phyloP scores from a whole-genome alignment of 2,797 vertebrate species.

The Austrolebias charrua region DNA sequence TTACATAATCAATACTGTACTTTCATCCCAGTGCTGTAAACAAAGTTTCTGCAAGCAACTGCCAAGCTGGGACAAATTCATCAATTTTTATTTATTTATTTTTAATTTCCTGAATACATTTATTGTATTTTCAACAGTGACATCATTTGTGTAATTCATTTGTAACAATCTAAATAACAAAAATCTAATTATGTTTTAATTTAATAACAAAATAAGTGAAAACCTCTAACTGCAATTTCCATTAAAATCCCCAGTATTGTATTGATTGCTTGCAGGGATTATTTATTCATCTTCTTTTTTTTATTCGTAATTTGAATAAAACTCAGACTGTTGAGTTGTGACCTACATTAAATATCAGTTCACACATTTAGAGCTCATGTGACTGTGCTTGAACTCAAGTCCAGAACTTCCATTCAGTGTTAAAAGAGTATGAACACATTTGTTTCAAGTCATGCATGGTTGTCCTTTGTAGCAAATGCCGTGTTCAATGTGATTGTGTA shows the following conservation, averaged over 20 bases:
- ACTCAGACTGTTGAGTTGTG: neutral
- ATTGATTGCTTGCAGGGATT: too few relatives aligned
- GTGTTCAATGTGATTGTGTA: conserved; percentile 40
- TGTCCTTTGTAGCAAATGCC: conserved; percentile 28
- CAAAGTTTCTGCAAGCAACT: neutral
- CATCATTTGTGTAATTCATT: too few relatives aligned
- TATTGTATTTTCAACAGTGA: neutral
- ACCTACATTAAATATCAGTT: neutral
- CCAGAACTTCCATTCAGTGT: conserved; percentile 15
- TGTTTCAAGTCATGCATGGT: conserved; percentile 23
- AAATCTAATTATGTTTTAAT: neutral
- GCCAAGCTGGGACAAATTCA: neutral
- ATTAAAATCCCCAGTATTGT: neutral
- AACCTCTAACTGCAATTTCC: too few relatives aligned
- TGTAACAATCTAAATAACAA: neutral
- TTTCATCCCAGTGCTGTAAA: too few relatives aligned
- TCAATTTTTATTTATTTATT: neutral
- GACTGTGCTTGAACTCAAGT: conserved; percentile 12
- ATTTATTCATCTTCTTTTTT: neutral
- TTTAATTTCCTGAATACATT: neutral
- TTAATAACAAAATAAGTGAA: neutral
- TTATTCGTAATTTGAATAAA: neutral
- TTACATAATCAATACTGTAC: too few relatives aligned
- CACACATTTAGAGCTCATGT: neutral
- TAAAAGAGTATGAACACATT: conserved; percentile 37